Evolutionary conservation across 2,113 vertebrate genomes (phyloP), one percentile per base, ranked within the genome.

Genomic region (Entosphenus tridentatus): DNA sequence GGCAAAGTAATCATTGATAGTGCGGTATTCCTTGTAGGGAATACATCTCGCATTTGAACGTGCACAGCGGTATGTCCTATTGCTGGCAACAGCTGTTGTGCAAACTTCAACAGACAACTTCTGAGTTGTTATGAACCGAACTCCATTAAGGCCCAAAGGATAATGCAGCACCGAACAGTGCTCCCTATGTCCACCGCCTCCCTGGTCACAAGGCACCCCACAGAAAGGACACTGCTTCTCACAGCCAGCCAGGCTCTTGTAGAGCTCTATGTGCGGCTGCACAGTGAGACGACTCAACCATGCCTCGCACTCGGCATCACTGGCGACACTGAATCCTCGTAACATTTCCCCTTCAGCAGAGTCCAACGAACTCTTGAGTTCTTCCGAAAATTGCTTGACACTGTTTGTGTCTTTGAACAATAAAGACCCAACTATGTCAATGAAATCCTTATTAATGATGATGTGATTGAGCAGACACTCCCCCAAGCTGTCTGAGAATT

Each of bases 161-260:
- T 16, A n/a, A 58, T 70, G 69, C 57, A 54, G 69, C 14, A 58
- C 16, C 11, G 21, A 54, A 54, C 21, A 70, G 55, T 70, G 69
- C 17, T 21, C 3, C n/a, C 8, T 8, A 56, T 70, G n/a, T 11
- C 12, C 18, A 57, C 10, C 18, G 11, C 21, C 62, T 39, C 62
- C 69, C 16, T 13, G n/a, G 2, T 70, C 69, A 70, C 69, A 72
- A 57, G 69, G 69, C 11, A 67, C 71, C 3, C 62, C 62, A 70
- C 71, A 72, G 55, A 71, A 72, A 13, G 71, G 69, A 21, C 71
- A 72, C 18, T 70, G 71, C 69, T 70, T 69, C 69, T 18, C 69
- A 65, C 71, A 72, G 71, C 58, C 58, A 13, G 21, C 10, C 57
- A 72, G 55, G 58, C 56, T 57, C 4, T 59, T 65, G 55, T 67